phyloP scores from a whole-genome alignment of 2,113 vertebrate genomes.

The Actenoides lindsayi region DNA sequence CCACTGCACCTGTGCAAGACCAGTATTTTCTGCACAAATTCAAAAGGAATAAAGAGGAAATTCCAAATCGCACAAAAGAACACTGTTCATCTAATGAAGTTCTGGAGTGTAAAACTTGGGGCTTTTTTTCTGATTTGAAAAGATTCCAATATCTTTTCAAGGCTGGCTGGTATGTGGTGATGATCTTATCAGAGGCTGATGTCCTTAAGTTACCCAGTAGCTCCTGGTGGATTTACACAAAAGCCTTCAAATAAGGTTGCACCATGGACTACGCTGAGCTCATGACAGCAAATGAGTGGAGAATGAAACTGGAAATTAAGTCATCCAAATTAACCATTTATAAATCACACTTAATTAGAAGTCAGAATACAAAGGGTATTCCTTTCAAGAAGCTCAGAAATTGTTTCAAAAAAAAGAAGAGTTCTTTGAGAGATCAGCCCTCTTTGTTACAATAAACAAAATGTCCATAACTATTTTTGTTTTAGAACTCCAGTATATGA shows the following conservation, averaged over 20 bases:
- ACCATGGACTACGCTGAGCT: background rate
- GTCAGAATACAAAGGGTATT: background rate
- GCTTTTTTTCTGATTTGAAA: background rate
- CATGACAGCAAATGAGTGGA: background rate
- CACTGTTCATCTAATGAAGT: background rate
- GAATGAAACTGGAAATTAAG: background rate
- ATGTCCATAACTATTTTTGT: background rate
- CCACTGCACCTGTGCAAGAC: background rate
- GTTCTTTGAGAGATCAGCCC: background rate
- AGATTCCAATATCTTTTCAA: background rate
- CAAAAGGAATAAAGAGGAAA: background rate
- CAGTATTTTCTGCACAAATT: background rate
- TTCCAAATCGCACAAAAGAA: background rate
- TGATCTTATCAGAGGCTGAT: background rate
- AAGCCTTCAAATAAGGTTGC: background rate
- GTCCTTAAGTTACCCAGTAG: background rate
- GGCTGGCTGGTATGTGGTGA: accelerated
- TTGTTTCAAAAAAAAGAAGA: background rate
- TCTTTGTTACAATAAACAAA: background rate
- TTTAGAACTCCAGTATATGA: background rate
- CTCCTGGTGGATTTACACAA: background rate
- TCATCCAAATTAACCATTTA: background rate
- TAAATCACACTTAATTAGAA: background rate
- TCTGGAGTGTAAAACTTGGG: background rate
- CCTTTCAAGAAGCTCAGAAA: background rate